Base-by-base conservation (phyloP, 2,888 invertebrate genomes). In the Eupithecia insigniata region DNA sequence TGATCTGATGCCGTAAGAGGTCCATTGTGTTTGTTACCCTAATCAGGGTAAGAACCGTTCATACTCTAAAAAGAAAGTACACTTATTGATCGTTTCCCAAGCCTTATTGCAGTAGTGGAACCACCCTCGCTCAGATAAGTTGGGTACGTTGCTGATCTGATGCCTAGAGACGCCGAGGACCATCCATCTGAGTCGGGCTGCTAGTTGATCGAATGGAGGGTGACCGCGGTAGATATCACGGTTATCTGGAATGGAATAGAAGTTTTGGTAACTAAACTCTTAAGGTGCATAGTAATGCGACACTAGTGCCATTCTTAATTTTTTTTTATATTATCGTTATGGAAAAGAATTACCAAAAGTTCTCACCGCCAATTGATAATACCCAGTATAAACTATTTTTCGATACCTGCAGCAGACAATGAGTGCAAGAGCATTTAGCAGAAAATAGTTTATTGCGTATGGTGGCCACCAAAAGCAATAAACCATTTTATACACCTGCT, bases 31-130 rank as follows among this genome's bases (percentile, higher is more conserved):
- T 5, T 8, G 4, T 55, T 26, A 26, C 0, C 18, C 2, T 69
- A 76, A 76, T 91, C 87, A 92, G 7, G 97, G 97, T 89, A 98
- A 94, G 76, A 98, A 94, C 87, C 98, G 95, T 81, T 97, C 97
- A 87, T 98, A 98, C 87, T 98, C 98, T 79, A 97, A 95, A 84
- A 97, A 97, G 84, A 98, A 96, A 61, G 96, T 96, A 84, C 97
- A 97, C 83, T 98, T 98, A 83, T 96, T 97, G 67, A 98, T 96
- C 60, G 96, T 96, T 80, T 98, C 98, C 97, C 97, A 97, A 0
- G 97, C 96, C 89, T 97, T 97, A 62, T 95, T 95, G 84, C 97
- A 97, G 90, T 97, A 98, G 79, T 97, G 96, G 85, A 97, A 96
- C 98, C 98, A 98, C 81, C 96, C 97, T 85, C 96, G 96, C 87